These are phyloP conservation scores for Campoplex nolae DNA, from an alignment of 2,888 invertebrate species.

Conservation along the genomic window DNA sequence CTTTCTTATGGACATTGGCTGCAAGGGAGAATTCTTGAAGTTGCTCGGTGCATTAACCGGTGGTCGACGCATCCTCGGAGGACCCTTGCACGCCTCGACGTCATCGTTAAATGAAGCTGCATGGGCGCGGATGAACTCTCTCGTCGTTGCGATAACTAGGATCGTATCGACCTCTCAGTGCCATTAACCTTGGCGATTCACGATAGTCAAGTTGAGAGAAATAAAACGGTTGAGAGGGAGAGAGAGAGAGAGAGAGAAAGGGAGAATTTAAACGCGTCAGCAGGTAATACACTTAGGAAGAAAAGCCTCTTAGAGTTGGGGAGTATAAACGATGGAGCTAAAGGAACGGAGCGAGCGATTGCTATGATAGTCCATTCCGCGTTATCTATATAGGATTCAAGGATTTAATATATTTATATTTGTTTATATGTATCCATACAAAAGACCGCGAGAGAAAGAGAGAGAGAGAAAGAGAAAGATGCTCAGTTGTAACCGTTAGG, in stretches of 20 bases:
- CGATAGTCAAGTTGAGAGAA: conserved; percentile 38
- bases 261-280: conserved; percentile 56
- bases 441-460: not conserved
- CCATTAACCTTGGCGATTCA: conserved; percentile 79
- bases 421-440: not conserved
- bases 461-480: conserved; percentile 32
- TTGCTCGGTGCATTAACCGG: not conserved
- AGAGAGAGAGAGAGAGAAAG: conserved; percentile 24
- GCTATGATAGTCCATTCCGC: conserved; percentile 42
- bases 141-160: conserved; percentile 66
- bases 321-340: conserved; percentile 42
- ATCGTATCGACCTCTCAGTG: conserved; percentile 71
- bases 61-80: conserved; percentile 16
- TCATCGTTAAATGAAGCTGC: conserved; percentile 38
- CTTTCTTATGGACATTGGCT: not conserved
- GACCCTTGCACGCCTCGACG: conserved; percentile 32
- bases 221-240: conserved; percentile 18
- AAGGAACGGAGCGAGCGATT: conserved; percentile 42
- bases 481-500: conserved; percentile 76
- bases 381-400: not conserved
- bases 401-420: not conserved
- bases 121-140: conserved; percentile 63
- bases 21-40: not conserved
- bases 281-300: conserved; percentile 52
- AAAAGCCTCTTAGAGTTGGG: conserved; percentile 9